Percentiles rank a stretch among this genome's conserved stretches.
Conservation (phyloP, 2,113 vertebrate genomes). For the Hypocryptadius cinnamomeus region DNA sequence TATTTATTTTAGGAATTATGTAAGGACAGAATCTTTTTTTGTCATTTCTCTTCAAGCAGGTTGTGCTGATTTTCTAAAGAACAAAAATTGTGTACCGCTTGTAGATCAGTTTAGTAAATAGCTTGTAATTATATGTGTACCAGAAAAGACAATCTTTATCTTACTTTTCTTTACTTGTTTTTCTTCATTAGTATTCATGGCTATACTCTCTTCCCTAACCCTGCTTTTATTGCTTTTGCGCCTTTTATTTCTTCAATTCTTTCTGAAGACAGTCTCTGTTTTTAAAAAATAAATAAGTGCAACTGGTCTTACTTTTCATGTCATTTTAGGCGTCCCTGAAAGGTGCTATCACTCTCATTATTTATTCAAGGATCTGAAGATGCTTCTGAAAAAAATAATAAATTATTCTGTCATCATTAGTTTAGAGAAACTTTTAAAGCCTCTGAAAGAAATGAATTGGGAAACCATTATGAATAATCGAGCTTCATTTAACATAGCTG, state of each 20-base stretch:
- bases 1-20: not conserved
- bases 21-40: not conserved
- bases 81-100: not conserved
- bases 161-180: not conserved
- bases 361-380: conserved; percentile 26
- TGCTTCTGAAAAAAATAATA: conserved; percentile 1
- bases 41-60: not conserved
- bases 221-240: not conserved
- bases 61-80: not conserved
- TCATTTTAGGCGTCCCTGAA: not conserved
- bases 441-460: not conserved
- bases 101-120: not conserved
- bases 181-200: not conserved
- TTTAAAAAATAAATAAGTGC: not conserved
- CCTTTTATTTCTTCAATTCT: not conserved
- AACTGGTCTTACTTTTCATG: not conserved
- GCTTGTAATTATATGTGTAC: not conserved
- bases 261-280: not conserved
- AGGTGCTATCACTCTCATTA: not conserved
- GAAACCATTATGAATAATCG: not conserved
- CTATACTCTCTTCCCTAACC: not conserved
- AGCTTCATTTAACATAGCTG: conserved; percentile 18
- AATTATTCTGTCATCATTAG: conserved; percentile 3
- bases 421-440: conserved; percentile 22
- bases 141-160: not conserved